Evolutionary conservation across 2,113 vertebrate genomes (phyloP).

Genomic region (Erythrocercus mccallii): DNA sequence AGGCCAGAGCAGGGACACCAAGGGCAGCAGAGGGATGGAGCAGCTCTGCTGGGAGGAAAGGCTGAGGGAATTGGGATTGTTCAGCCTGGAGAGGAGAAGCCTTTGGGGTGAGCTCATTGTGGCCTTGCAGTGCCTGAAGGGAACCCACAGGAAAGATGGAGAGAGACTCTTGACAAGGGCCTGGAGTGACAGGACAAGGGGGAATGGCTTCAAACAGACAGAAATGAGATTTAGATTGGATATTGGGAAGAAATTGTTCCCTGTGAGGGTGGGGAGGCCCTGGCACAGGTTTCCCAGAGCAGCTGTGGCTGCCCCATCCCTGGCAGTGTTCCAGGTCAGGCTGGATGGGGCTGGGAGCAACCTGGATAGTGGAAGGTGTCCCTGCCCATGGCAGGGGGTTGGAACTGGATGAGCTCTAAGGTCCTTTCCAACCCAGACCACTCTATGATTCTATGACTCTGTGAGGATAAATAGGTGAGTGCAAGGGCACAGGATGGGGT

Average conservation of each 20-base stretch:
- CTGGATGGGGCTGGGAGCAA: accelerated
- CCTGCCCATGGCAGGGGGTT: background rate
- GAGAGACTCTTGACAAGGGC: background rate
- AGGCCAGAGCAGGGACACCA: background rate
- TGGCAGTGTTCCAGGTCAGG: background rate
- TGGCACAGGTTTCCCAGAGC: background rate
- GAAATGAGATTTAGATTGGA: accelerated
- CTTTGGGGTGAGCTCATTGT: accelerated
- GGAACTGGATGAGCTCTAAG: background rate
- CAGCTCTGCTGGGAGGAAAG: background rate
- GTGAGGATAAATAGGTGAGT: background rate
- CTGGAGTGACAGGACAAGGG: background rate
- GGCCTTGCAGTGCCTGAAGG: background rate
- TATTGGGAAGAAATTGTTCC: accelerated
- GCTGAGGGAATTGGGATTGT: background rate
- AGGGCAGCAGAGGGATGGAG: background rate
- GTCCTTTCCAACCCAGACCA: background rate
- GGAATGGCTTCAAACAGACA: background rate
- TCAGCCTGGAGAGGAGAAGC: background rate
- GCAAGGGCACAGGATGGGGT: background rate
- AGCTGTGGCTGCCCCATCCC: background rate
- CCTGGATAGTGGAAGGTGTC: background rate
- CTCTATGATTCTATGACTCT: background rate
- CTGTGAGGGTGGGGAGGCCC: background rate
- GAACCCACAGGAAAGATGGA: background rate